Evolutionary conservation across 2,113 vertebrate genomes (phyloP), one percentile per base, ranked within the genome.

Genomic region (Platanista minor): DNA sequence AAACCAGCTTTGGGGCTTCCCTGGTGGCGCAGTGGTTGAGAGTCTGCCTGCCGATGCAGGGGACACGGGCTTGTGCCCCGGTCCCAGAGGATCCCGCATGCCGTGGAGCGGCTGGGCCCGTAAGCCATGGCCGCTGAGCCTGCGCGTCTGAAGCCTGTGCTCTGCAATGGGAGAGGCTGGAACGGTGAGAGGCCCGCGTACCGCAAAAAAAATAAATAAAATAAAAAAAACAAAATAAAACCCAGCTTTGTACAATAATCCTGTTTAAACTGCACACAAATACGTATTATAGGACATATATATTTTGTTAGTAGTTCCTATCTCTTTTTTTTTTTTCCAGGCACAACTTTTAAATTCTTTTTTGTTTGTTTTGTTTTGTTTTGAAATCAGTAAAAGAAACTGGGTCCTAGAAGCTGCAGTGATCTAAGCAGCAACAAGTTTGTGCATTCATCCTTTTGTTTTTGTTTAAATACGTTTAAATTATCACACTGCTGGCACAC

Each of bases 401-500:
- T 52, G 49, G 49, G 98, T 98, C 98, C 98, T 97, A 98, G 98
- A 99, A 99, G 99, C 99, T 99, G 98, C 99, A 17, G 49, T 17
- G 49, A 17, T 52, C 49, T 52, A 52, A 17, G 49, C 49, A 52
- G 49, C 49, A 46, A 98, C 98, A 98, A 98, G 95, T 98, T 98
- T 99, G 98, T 99, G 99, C 98, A 99, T 99, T 96, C 64, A n/a
- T 97, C 75, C 83, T 95, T 95, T 92, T 95, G 41, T 87, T 87
- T 93, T 97, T 94, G 72, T 96, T 99, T 98, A 98, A 98, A 99
- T 98, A 99, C 95, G 96, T 98, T 99, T 99, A 99, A 99, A 97
- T 99, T 98, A 98, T 98, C 98, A 99, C 98, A 98, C 98, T 97
- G 98, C 99, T 99, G 99, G 99, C 99, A 99, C 98, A 98, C 98